These are phyloP conservation scores for Oryzias curvinotus DNA, from an alignment of 2,113 vertebrate genomes.

Conservation along the genomic window DNA sequence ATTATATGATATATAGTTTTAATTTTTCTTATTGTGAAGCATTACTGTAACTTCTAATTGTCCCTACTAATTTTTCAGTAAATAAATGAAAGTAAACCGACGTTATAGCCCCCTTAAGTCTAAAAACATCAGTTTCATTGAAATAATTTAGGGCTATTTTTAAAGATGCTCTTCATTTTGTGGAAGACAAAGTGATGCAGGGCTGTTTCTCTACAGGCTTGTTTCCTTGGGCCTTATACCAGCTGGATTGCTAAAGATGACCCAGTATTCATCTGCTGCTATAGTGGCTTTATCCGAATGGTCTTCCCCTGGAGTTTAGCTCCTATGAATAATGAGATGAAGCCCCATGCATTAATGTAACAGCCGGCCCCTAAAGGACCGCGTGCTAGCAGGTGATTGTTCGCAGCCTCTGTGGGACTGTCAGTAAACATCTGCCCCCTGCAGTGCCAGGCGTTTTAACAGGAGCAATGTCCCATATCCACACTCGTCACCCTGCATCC, in stretches of 20 bases:
- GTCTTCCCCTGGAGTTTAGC: slow-evolving; percentile 64
- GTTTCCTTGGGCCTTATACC: slow-evolving; percentile 62
- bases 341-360: slow-evolving; percentile 75
- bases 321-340: slow-evolving; percentile 76
- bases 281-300: slow-evolving; percentile 55
- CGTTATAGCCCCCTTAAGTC: slow-evolving; percentile 23
- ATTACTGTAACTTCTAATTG: background rate
- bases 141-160: slow-evolving; percentile 53
- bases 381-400: slow-evolving; percentile 70
- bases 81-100: slow-evolving; percentile 9
- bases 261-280: slow-evolving; percentile 63
- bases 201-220: slow-evolving; percentile 29
- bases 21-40: no score
- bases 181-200: slow-evolving; percentile 32
- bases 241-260: slow-evolving; percentile 70
- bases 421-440: slow-evolving; percentile 76
- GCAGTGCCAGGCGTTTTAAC: slow-evolving; percentile 59
- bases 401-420: slow-evolving; percentile 66
- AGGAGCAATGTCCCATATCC: slow-evolving; percentile 47
- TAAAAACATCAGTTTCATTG: slow-evolving; percentile 33
- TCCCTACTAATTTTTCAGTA: background rate
- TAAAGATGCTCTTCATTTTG: slow-evolving; percentile 45
- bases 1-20: no score
- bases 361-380: slow-evolving; percentile 65
- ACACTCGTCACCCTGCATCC: slow-evolving; percentile 52